Evolutionary conservation across 2,888 invertebrate genomes (phyloP), one percentile per base, ranked within the genome.

Genomic region (Hyposoter dolosus): DNA sequence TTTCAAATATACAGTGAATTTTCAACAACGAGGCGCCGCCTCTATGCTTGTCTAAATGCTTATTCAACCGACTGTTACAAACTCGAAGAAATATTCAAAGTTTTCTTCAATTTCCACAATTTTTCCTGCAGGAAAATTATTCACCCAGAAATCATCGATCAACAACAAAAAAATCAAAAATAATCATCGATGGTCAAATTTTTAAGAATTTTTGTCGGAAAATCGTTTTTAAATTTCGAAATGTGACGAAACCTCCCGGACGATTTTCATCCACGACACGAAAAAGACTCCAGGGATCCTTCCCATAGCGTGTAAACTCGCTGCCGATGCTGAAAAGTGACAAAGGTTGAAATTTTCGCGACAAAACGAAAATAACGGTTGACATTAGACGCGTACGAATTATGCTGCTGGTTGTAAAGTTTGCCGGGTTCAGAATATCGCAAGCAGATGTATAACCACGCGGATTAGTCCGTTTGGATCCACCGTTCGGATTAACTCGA

Each of bases 1-100:
- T 66, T 47, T 45, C 68, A 53, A 45, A 28, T 35, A 65, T 43
- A n/a, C n/a, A 68, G 15, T 10, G n/a, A 69, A 71, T 83, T 76
- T 85, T 69, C 82, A 79, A 81, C 84, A 87, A 85, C 84, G 84
- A 85, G 81, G 72, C 87, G 71, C 87, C 87, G 76, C 74, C 80
- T 79, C 19, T 50, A 47, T 78, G 75, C 77, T 84, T 63, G 76
- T 77, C 50, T 56, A 23, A 60, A 23, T 28, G 79, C 83, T 66
- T 69, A 78, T 82, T 69, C 82, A 28, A 23, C 19, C 72, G 43
- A 53, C 47, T 65, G 71, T 63, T 32, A 50, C 60, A 50, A 50
- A 45, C 17, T 74, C 47, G 50, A 28, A 68, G 47, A 43, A 69
- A 82, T 40, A 43, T 17, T 40, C 63, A 19, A 68, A 77, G n/a